phyloP scores from a whole-genome alignment of 2,797 vertebrate species.

The Luscinia luscinia region DNA sequence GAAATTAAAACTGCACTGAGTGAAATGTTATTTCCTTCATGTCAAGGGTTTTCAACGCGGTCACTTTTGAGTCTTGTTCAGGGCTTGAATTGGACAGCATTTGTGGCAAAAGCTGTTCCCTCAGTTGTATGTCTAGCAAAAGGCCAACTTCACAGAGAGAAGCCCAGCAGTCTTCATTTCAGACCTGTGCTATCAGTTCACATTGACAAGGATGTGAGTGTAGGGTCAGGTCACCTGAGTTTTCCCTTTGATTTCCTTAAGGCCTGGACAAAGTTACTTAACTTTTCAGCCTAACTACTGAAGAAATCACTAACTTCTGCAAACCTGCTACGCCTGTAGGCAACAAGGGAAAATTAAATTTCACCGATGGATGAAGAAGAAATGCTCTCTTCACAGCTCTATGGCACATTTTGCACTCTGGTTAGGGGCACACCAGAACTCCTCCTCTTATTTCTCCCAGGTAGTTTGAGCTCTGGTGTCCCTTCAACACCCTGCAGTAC shows the following conservation, averaged over 20 bases:
- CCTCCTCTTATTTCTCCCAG: rapidly evolving
- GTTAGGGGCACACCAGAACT: neutral
- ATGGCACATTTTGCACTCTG: neutral
- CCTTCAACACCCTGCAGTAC: rapidly evolving
- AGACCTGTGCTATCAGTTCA: conserved; percentile 21
- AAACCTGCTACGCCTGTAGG: neutral
- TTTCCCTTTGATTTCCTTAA: conserved; percentile 50
- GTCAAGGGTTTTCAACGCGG: conserved; percentile 55
- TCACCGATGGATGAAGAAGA: neutral
- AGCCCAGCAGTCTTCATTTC: conserved; percentile 44
- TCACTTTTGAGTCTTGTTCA: conserved; percentile 57
- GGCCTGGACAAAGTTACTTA: conserved; percentile 30
- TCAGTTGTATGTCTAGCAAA: conserved; percentile 41
- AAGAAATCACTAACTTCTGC: conserved; percentile 48
- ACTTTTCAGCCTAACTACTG: conserved; percentile 14
- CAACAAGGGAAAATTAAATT: conserved; percentile 33
- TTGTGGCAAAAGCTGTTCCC: conserved; percentile 55
- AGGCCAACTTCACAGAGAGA: conserved; percentile 59
- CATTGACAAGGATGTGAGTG: conserved; percentile 14
- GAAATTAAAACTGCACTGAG: conserved; percentile 55
- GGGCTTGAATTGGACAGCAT: conserved; percentile 49
- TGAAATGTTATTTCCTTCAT: conserved; percentile 65
- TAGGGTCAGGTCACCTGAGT: conserved; percentile 35
- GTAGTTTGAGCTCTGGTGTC: neutral
- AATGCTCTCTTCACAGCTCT: neutral